phyloP scores from a whole-genome alignment of 2,888 invertebrate species.

The Miltochrista miniata region DNA sequence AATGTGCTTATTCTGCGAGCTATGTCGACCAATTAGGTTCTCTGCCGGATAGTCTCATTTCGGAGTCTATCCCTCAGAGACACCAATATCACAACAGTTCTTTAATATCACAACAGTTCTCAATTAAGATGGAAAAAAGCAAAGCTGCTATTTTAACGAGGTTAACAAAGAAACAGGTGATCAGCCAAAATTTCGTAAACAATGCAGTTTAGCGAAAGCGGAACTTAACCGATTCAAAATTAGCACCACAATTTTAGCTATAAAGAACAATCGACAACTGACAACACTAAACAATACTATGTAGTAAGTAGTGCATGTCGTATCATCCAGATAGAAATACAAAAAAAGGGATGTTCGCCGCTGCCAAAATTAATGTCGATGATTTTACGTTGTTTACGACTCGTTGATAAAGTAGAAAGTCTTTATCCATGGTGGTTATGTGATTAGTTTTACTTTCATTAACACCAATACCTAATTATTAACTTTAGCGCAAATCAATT shows the following conservation, averaged over 20 bases:
- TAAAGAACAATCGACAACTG: conserved; percentile 38
- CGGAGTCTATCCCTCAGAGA: too few species aligned
- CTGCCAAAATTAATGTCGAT: not conserved
- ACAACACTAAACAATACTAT: conserved; percentile 3
- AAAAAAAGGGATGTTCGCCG: not conserved
- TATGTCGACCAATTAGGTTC: too few species aligned
- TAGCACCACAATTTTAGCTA: conserved; percentile 53
- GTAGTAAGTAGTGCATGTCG: conserved; percentile 36
- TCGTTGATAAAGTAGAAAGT: conserved; percentile 6
- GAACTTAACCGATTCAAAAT: conserved; percentile 45
- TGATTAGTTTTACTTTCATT: conserved; percentile 4
- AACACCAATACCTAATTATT: conserved; percentile 4
- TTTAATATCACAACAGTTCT: not conserved
- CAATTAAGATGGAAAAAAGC: not conserved
- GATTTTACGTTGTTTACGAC: not conserved
- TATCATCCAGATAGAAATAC: not conserved
- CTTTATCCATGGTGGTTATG: not conserved
- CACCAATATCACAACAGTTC: too few species aligned
- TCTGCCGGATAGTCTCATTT: too few species aligned
- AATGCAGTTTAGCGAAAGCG: conserved; percentile 51
- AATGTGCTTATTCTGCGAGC: too few species aligned
- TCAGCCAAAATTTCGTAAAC: conserved; percentile 20
- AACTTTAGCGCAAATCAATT: conserved; percentile 1
- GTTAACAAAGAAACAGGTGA: conserved; percentile 21
- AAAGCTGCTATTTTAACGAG: conserved; percentile 17